Evolutionary conservation across 2,113 vertebrate species (phyloP), one percentile per base, ranked within the genome.

Genomic region (Coturnix japonica): DNA sequence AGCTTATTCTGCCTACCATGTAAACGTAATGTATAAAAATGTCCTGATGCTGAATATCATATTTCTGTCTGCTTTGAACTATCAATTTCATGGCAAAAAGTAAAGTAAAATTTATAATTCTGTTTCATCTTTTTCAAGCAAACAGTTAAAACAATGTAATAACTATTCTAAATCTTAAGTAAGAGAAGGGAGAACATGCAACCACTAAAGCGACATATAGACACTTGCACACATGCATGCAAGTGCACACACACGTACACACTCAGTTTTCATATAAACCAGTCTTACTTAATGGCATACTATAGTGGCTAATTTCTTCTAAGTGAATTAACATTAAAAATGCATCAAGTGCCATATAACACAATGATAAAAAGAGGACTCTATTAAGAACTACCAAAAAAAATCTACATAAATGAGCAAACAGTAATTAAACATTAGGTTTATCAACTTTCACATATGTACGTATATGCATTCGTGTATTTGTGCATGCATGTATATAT

Each of bases 281-380:
- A 7, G 23, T 7, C 51, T 89, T 91, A 80, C 81, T 93, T 93
- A 87, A 61, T 4, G 8, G 20, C 28, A 12, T 11, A 71, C 69
- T 86, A 81, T 39, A 49, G 56, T 13, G 76, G 26, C 26, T 76
- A 79, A 66, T 79, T 51, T 87, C n/a, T 94, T 88, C 7, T 72
- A 81, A 91, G 75, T 9, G 2, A 56, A 85, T 85, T 81, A 88
- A 70, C 84, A 90, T 71, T 86, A 89, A 95, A 95, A 93, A 85
- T 85, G 4, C 4, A 85, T 71, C 8, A 53, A 81, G 22, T 39
- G 54, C 15, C 81, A 49, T 6, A 75, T 0, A 91, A 49, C 90
- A 73, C 4, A 83, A 22, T 17, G 93, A 83, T 89, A 84, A 93
- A 75, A 78, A 23, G 5, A 75, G 28, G 11, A 9, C 60, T 70